Conservation (phyloP, 2,888 invertebrate genomes). For the Lutraria lutraria region DNA sequence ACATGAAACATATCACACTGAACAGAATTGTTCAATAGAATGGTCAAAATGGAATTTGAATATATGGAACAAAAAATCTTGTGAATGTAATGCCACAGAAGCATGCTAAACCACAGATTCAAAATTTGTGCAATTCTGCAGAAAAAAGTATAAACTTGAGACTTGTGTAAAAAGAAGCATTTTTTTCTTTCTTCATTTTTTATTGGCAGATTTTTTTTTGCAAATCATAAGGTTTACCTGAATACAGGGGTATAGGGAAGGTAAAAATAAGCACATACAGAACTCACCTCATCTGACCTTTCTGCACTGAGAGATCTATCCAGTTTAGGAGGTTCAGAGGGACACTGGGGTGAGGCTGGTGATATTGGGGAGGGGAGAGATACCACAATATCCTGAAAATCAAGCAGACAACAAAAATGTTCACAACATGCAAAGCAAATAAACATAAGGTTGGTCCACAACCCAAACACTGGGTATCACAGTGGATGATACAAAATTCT, state of each 20-base stretch:
- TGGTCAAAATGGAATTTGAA: too few species aligned
- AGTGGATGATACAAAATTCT: not conserved
- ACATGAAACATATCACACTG: too few species aligned
- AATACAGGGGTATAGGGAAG: not conserved
- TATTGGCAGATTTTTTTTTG: too few species aligned
- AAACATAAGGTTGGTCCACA: not conserved
- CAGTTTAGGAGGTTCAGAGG: slow-evolving; percentile 53
- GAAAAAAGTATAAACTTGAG: not conserved
- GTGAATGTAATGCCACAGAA: too few species aligned
- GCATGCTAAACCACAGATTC: not conserved
- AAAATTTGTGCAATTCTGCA: not conserved
- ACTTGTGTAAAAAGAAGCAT: too few species aligned
- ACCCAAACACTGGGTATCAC: not conserved
- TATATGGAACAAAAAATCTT: not conserved
- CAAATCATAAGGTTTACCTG: too few species aligned
- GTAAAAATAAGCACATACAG: not conserved
- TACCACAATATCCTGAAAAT: slow-evolving; percentile 60
- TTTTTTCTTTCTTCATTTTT: too few species aligned
- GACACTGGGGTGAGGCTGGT: slow-evolving; percentile 46
- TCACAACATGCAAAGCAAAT: slow-evolving; percentile 58
- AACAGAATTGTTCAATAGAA: too few species aligned
- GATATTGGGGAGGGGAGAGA: slow-evolving; percentile 59
- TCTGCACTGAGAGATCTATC: slow-evolving; percentile 66
- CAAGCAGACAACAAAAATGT: slow-evolving; percentile 49
- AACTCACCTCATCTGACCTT: slow-evolving; percentile 68